These are phyloP conservation scores for Campoplex nolae DNA, from an alignment of 2,888 invertebrate species.

Conservation along the genomic window DNA sequence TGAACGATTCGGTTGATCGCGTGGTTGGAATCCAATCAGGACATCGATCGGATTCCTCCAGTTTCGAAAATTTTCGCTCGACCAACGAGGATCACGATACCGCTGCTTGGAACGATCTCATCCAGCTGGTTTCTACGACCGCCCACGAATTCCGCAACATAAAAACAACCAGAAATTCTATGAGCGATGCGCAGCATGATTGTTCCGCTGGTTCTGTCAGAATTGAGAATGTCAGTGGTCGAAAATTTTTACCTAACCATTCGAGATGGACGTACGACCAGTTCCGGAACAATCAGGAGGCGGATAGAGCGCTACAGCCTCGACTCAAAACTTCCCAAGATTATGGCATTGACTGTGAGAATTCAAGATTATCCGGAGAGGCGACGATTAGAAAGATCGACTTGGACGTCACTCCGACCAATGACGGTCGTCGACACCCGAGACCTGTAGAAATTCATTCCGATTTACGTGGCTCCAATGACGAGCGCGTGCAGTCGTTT, in stretches of 20 bases:
- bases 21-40: slow-evolving; percentile 10
- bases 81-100: slow-evolving; percentile 46
- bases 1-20: slow-evolving; percentile 61
- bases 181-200: neutral
- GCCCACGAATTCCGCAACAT: slow-evolving; percentile 58
- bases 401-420: slow-evolving; percentile 3
- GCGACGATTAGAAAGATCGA: slow-evolving; percentile 19
- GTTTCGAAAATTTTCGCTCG: slow-evolving; percentile 58
- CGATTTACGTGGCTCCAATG: slow-evolving; percentile 20
- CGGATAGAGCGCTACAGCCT: neutral
- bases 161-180: neutral
- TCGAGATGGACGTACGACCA: neutral
- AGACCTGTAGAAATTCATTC: slow-evolving; percentile 43
- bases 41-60: slow-evolving; percentile 35
- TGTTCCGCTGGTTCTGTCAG: neutral
- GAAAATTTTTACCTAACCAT: slow-evolving; percentile 2
- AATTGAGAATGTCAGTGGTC: neutral
- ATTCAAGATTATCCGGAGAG: slow-evolving; percentile 12
- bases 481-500: slow-evolving; percentile 14
- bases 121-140: slow-evolving; percentile 59
- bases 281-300: neutral
- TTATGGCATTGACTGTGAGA: neutral
- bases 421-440: slow-evolving; percentile 4
- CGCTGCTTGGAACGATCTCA: slow-evolving; percentile 52
- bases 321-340: neutral